Conservation (phyloP, 2,888 invertebrate species). For the Rhamphomyia laevipes region DNA sequence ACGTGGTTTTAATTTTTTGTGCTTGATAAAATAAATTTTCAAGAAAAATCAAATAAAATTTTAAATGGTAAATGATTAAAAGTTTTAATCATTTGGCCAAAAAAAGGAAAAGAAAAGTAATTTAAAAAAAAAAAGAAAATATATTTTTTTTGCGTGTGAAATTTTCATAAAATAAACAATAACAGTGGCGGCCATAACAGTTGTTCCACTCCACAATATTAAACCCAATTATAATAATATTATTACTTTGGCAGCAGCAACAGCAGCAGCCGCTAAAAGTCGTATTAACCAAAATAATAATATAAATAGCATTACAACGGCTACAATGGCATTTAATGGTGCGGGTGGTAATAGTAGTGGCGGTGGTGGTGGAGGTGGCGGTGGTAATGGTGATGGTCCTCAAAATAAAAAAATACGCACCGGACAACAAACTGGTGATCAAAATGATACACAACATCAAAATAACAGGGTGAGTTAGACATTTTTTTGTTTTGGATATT, state of each 20-base stretch:
- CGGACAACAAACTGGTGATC: conserved; percentile 28
- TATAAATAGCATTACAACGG: conserved; percentile 25
- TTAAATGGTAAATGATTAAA: too few species aligned
- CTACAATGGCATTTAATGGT: conserved; percentile 31
- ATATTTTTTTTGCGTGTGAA: background rate
- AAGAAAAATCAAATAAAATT: too few species aligned
- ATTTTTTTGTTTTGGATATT: too few species aligned
- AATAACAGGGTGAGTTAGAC: background rate
- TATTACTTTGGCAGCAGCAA: too few species aligned
- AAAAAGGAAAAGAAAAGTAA: too few species aligned
- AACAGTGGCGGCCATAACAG: background rate
- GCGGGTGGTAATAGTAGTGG: conserved; percentile 18
- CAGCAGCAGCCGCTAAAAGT: too few species aligned
- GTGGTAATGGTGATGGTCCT: conserved; percentile 33
- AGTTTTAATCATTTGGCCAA: too few species aligned
- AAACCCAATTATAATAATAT: background rate
- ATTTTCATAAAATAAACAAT: background rate
- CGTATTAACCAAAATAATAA: background rate
- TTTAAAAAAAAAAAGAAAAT: background rate
- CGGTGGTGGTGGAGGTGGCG: conserved; percentile 30
- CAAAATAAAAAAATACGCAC: conserved; percentile 38
- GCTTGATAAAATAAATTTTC: too few species aligned
- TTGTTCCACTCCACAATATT: background rate
- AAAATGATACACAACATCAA: background rate
- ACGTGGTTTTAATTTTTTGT: too few species aligned